Conservation (phyloP, 2,113 vertebrate species). For the Heterocephalus glaber region DNA sequence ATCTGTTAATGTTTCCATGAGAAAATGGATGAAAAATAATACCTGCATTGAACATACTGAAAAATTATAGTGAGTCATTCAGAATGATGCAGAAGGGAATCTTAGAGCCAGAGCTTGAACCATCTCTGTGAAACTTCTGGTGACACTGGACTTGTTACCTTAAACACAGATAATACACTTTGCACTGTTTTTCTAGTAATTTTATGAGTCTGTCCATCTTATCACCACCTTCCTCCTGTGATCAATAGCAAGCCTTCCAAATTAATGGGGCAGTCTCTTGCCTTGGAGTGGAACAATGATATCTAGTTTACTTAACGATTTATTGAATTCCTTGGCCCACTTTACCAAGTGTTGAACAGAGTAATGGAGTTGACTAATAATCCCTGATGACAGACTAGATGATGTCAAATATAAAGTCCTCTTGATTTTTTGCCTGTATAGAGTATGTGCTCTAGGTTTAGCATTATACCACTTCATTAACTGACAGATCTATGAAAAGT, state of each 20-base stretch:
- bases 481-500: background rate
- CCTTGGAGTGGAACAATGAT: background rate
- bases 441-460: background rate
- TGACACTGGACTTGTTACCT: background rate
- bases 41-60: background rate
- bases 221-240: background rate
- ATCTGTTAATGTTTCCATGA: constrained; percentile 31
- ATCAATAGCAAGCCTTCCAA: constrained; percentile 2
- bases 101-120: background rate
- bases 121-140: background rate
- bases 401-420: background rate
- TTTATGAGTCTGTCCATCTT: background rate
- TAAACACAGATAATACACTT: background rate
- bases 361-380: background rate
- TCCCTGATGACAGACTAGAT: background rate
- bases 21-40: constrained; percentile 38
- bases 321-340: background rate
- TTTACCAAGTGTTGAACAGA: background rate
- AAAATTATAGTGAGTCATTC: background rate
- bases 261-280: background rate
- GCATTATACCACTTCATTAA: background rate
- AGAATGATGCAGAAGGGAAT: background rate
- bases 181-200: background rate
- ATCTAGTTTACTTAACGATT: background rate
- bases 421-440: background rate